These are phyloP conservation scores for Phyllostomus discolor DNA, from an alignment of 2,113 vertebrate species.

Conservation along the genomic window DNA sequence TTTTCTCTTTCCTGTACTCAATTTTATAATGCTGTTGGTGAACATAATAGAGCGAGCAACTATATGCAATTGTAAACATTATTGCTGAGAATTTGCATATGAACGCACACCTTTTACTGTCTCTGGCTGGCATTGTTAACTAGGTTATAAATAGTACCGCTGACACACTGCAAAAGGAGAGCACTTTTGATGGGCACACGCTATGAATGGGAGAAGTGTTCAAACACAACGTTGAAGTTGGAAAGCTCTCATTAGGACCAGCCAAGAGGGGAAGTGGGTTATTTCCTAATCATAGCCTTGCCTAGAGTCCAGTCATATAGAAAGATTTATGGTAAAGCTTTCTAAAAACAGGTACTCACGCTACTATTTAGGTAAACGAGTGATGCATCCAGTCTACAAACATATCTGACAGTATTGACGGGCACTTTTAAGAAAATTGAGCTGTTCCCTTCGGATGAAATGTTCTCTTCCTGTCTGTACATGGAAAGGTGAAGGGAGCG, in stretches of 20 bases:
- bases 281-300: slow-evolving; percentile 65
- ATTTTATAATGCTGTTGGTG: slow-evolving; percentile 66
- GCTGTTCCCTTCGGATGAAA: not conserved
- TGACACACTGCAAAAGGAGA: slow-evolving; percentile 71
- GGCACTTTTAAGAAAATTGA: slow-evolving; percentile 33
- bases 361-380: slow-evolving; percentile 32
- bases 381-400: not conserved
- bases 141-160: slow-evolving; percentile 79
- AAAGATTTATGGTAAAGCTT: not conserved
- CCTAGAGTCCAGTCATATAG: slow-evolving; percentile 35
- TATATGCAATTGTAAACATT: slow-evolving; percentile 76
- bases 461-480: not conserved
- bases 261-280: slow-evolving; percentile 66
- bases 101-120: slow-evolving; percentile 79
- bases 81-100: slow-evolving; percentile 78
- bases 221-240: slow-evolving; percentile 72
- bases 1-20: slow-evolving; percentile 53
- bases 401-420: not conserved
- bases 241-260: slow-evolving; percentile 72
- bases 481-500: not conserved
- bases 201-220: slow-evolving; percentile 74
- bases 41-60: slow-evolving; percentile 76
- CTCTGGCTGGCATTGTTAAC: slow-evolving; percentile 78
- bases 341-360: slow-evolving; percentile 45
- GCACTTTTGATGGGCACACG: slow-evolving; percentile 72